A percentile compares a stretch with the other conserved stretches of the same genome.
Evolutionary conservation across 2,113 vertebrate species (phyloP).

Genomic region (Pedetes capensis): DNA sequence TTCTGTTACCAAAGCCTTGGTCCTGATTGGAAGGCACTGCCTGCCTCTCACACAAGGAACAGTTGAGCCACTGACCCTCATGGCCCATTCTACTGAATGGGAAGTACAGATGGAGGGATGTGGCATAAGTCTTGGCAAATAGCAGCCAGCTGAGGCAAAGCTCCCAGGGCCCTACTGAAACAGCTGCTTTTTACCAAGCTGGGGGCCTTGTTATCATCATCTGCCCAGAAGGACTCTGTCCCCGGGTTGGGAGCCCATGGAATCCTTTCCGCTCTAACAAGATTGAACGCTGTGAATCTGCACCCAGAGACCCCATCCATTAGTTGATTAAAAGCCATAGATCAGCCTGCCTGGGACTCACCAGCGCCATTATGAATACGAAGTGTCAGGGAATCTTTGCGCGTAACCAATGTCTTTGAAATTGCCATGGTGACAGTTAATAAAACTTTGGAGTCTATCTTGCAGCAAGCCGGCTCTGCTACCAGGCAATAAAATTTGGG

Average conservation of each 20-base stretch:
- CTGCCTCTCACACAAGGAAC: background rate
- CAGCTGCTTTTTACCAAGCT: background rate
- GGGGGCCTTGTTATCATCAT: background rate
- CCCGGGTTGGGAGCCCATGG: constrained; percentile 56
- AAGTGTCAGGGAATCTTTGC: constrained; percentile 77
- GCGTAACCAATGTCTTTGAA: constrained; percentile 74
- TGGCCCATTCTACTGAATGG: background rate
- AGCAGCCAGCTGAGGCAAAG: background rate
- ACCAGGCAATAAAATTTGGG: constrained; percentile 67
- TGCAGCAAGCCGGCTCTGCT: constrained; percentile 49
- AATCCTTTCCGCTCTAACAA: constrained; percentile 72
- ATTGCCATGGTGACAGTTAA: constrained; percentile 81
- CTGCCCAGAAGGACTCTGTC: constrained; percentile 22
- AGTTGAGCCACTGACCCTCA: background rate
- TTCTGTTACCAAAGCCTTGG: background rate
- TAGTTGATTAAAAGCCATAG: constrained; percentile 85
- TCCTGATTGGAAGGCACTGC: background rate
- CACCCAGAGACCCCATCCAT: constrained; percentile 75
- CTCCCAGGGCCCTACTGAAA: background rate
- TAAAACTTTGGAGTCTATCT: constrained; percentile 77
- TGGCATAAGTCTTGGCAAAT: background rate
- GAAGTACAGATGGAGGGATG: background rate
- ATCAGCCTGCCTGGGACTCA: constrained; percentile 78
- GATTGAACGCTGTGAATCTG: constrained; percentile 64
- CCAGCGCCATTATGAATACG: constrained; percentile 79